Percentiles rank a stretch among this genome's conserved stretches.
These are phyloP conservation scores for Chaetops frenatus DNA, from an alignment of 2,113 vertebrate genomes.

Conservation along the genomic window DNA sequence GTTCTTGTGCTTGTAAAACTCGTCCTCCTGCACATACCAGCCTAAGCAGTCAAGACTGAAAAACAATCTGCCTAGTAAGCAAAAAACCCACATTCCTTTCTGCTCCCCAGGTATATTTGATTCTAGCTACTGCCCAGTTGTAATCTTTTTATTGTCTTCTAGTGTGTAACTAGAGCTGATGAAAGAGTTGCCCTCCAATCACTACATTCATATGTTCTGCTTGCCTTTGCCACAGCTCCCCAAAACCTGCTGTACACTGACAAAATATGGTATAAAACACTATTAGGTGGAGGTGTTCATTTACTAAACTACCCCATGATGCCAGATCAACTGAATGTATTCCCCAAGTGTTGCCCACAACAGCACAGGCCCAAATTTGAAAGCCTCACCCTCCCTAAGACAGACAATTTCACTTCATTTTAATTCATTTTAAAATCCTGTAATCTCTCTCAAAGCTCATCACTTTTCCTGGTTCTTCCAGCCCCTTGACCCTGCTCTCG, in stretches of 20 bases:
- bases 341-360: neutral
- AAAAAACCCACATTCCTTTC: neutral
- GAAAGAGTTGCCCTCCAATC: neutral
- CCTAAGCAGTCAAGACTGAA: neutral
- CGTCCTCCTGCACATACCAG: neutral
- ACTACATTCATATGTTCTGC: neutral
- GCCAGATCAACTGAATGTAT: neutral
- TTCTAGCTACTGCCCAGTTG: neutral
- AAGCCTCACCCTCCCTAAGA: neutral
- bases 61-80: neutral
- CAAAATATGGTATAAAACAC: neutral
- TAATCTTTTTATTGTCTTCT: neutral
- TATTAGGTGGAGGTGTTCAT: rapidly evolving
- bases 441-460: neutral
- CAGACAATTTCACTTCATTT: neutral
- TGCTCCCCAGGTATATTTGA: neutral
- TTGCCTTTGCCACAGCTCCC: neutral
- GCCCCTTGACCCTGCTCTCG: rapidly evolving
- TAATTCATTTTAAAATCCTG: neutral
- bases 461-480: neutral
- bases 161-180: neutral
- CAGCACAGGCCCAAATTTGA: neutral
- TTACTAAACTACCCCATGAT: neutral
- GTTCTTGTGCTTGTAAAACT: neutral
- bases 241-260: neutral